phyloP scores from a whole-genome alignment of 2,113 vertebrate genomes.

The Pachycephala philippinensis region DNA sequence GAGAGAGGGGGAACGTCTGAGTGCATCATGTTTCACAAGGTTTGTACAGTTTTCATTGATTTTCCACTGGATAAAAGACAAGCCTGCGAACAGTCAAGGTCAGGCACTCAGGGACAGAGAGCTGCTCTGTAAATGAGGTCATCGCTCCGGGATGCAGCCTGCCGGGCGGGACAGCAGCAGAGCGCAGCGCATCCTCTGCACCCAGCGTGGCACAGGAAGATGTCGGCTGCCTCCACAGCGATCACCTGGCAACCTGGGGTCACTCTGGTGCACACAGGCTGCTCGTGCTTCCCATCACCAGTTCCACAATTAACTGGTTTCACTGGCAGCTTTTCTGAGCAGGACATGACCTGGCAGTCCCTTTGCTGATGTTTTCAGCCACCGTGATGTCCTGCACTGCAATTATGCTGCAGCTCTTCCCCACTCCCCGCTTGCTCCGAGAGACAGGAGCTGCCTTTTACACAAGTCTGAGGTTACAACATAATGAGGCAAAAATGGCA shows the following conservation, averaged over 20 bases:
- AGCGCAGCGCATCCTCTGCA: not conserved
- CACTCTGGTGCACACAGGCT: fast-evolving
- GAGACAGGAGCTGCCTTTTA: not conserved
- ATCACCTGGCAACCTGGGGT: not conserved
- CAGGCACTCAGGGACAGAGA: not conserved
- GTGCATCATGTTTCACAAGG: not conserved
- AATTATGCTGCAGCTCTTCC: not conserved
- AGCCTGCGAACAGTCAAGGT: not conserved
- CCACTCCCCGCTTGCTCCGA: not conserved
- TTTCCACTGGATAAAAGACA: not conserved
- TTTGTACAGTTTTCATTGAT: conserved; percentile 29
- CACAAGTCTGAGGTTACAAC: not conserved
- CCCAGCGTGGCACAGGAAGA: fast-evolving
- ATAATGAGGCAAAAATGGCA: not conserved
- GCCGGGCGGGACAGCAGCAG: not conserved
- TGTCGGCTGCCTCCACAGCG: not conserved
- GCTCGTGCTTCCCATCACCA: fast-evolving
- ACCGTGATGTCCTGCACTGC: fast-evolving
- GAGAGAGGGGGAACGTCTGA: not conserved
- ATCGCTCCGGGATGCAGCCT: not conserved
- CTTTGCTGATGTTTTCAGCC: not conserved
- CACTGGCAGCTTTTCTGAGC: not conserved
- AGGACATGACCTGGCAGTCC: not conserved
- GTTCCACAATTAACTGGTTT: not conserved
- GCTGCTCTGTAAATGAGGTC: conserved; percentile 17